These are phyloP conservation scores for Helarctos malayanus DNA, from an alignment of 2,797 vertebrate genomes.

Conservation along the genomic window DNA sequence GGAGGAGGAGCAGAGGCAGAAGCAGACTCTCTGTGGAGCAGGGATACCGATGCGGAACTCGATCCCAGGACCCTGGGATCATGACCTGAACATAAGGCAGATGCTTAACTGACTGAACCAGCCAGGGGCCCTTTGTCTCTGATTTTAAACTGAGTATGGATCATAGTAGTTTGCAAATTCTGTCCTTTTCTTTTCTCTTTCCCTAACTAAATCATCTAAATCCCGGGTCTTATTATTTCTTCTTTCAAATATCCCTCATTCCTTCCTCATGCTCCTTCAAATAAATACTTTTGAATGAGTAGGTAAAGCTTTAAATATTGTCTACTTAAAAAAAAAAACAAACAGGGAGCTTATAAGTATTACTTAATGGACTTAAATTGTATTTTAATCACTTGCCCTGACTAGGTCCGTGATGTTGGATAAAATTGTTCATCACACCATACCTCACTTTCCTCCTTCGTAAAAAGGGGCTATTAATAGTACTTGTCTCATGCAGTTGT, in stretches of 20 bases:
- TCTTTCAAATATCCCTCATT: neutral
- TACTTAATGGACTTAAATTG: neutral
- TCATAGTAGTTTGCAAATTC: neutral
- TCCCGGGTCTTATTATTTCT: neutral
- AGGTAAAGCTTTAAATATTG: neutral
- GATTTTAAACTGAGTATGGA: neutral
- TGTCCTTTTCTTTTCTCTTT: neutral
- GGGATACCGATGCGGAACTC: fast-evolving
- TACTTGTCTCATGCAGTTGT: neutral
- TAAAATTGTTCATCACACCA: neutral
- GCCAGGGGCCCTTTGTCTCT: neutral
- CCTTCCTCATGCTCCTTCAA: neutral
- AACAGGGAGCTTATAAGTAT: neutral
- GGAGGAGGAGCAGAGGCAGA: neutral
- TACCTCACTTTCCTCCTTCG: neutral
- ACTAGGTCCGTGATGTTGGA: neutral
- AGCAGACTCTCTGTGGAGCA: neutral
- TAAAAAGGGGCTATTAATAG: neutral
- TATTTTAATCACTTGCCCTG: neutral
- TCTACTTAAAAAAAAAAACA: neutral
- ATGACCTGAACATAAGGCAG: too few species aligned
- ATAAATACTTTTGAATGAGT: neutral
- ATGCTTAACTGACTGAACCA: too few species aligned
- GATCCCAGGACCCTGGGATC: too few species aligned
- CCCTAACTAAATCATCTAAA: neutral